Evolutionary conservation across 2,797 vertebrate genomes (phyloP), one percentile per base, ranked within the genome.

Genomic region (Microchirus variegatus): DNA sequence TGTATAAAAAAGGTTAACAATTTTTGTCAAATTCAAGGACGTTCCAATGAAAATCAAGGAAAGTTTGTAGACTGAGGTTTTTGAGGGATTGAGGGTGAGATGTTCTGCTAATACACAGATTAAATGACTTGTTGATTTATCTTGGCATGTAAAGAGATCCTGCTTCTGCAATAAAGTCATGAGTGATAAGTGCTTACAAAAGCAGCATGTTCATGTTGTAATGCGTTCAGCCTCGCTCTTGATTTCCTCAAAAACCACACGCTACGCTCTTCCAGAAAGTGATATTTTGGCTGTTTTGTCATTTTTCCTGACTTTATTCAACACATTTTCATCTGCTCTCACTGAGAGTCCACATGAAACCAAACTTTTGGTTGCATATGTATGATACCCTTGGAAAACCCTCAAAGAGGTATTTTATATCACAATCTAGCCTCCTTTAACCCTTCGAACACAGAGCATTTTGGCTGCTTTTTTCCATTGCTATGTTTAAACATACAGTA

Each of bases 1-100:
- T 15, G 10, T 4, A 41, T 17, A 31, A 31, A 31, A 31, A 31
- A 31, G 7, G 31, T 31, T 6, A 8, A 31, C 31, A 31, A 31
- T 31, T 31, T 5, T 8, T 31, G 31, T 31, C 31, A 31, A 12
- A 56, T 51, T 64, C 15, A 69, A 72, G 10, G n/a, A 46, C 54
- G 63, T 51, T 73, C 0, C 2, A 45, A 5, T 18, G 13, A 22
- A 36, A 44, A 5, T 45, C 5, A 26, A n/a, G 6, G 49, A 31
- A 31, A 31, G 5, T 26, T 26, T 26, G 5, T 26, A 26, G n/a
- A n/a, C n/a, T n/a, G n/a, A 22, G 2, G 22, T 22, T 22, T 22
- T 22, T 22, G 22, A 22, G 22, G 22, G 15, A 31, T 22, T 4
- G 3, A 49, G 12, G 12, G 14, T 15, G 12, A 13, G 55, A 45